A percentile compares a stretch with the other conserved stretches of the same genome.
phyloP scores from a whole-genome alignment of 2,888 invertebrate genomes.

The Neoascia interrupta region DNA sequence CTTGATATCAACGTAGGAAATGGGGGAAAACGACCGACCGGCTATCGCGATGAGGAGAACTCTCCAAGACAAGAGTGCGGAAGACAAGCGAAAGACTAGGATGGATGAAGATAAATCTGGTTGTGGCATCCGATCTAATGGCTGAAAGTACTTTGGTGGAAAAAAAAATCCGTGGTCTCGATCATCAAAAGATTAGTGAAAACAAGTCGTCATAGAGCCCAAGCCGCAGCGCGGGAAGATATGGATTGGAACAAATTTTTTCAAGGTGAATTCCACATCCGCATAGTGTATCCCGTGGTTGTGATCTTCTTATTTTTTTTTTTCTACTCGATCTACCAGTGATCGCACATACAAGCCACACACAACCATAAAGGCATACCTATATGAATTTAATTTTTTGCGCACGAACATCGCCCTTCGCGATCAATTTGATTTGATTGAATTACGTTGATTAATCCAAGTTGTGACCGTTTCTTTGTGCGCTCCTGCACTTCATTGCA shows the following conservation, averaged over 20 bases:
- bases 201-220: not conserved
- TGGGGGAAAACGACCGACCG: slow-evolving; percentile 12
- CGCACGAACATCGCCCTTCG: slow-evolving; percentile 45
- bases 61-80: slow-evolving; percentile 36
- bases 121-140: slow-evolving; percentile 58
- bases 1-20: slow-evolving; percentile 44
- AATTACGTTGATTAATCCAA: slow-evolving; percentile 60
- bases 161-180: slow-evolving; percentile 6
- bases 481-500: slow-evolving; percentile 28
- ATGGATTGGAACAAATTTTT: not conserved
- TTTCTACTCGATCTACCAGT: no score
- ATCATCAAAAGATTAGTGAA: not conserved
- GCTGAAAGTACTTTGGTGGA: slow-evolving; percentile 14
- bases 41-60: slow-evolving; percentile 40
- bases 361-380: no score
- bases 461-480: slow-evolving; percentile 10
- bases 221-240: not conserved
- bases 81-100: slow-evolving; percentile 33
- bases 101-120: slow-evolving; percentile 63
- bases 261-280: slow-evolving; percentile 31
- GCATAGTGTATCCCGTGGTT: not conserved
- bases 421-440: slow-evolving; percentile 63
- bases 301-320: slow-evolving; percentile 1
- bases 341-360: no score
- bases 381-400: no score